phyloP scores from a whole-genome alignment of 2,113 vertebrate genomes.

The Psittacula cyanocephala region DNA sequence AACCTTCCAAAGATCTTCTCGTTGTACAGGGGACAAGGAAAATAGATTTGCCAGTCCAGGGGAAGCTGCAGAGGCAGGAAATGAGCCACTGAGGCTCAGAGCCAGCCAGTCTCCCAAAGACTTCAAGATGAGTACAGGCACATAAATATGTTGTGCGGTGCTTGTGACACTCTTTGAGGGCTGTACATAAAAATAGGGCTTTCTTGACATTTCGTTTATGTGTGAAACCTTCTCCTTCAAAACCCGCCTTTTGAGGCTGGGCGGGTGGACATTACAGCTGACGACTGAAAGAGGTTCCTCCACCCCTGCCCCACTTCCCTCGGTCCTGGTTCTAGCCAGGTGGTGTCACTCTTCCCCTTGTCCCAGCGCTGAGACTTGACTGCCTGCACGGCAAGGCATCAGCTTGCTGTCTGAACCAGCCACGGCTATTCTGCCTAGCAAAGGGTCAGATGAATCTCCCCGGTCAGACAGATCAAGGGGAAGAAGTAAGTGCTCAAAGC shows the following conservation, averaged over 20 bases:
- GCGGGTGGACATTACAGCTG: rapidly evolving
- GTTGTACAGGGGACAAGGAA: background rate
- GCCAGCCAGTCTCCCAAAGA: background rate
- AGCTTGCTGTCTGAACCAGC: background rate
- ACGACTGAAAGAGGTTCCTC: background rate
- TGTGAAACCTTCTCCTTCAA: background rate
- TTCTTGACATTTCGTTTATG: rapidly evolving
- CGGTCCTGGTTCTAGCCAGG: background rate
- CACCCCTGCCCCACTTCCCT: rapidly evolving
- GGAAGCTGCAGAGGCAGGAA: background rate
- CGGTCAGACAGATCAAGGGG: background rate
- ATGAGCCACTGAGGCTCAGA: background rate
- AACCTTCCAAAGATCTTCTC: background rate
- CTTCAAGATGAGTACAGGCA: background rate
- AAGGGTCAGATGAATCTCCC: too few species aligned
- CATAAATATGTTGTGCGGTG: background rate
- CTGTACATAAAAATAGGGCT: background rate
- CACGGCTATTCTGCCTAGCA: background rate
- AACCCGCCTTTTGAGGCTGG: background rate
- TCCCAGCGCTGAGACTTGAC: background rate
- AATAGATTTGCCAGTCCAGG: background rate
- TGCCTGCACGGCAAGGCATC: background rate
- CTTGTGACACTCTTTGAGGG: background rate
- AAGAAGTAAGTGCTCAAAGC: background rate
- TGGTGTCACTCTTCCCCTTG: background rate